A percentile compares a stretch with the other conserved stretches of the same genome.
Evolutionary conservation across 2,797 vertebrate genomes (phyloP).

Genomic region (Siniperca obscura): DNA sequence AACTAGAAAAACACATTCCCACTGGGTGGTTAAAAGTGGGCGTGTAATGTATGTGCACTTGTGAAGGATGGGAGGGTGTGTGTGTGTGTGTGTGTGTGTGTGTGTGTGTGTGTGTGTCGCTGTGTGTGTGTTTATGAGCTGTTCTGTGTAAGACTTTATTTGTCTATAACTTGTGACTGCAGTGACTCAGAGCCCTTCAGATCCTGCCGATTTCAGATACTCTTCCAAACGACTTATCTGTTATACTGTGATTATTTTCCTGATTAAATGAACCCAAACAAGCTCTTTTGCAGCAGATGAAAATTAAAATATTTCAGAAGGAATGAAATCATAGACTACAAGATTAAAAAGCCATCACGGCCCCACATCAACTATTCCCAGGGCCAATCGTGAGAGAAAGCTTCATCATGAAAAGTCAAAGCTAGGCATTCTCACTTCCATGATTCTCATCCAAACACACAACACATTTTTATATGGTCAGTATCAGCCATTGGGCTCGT

Average conservation of each 20-base stretch:
- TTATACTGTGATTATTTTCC: constrained; percentile 69
- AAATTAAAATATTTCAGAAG: constrained; percentile 58
- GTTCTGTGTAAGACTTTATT: constrained; percentile 72
- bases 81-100: constrained; percentile 14
- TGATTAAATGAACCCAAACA: constrained; percentile 67
- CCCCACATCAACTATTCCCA: constrained; percentile 42
- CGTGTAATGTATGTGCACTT: constrained; percentile 64
- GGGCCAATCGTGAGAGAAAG: constrained; percentile 72
- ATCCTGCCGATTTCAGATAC: constrained; percentile 54
- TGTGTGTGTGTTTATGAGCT: constrained; percentile 52
- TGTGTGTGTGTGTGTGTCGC: constrained; percentile 1
- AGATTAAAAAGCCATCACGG: constrained; percentile 47
- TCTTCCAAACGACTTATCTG: constrained; percentile 57
- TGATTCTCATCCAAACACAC: constrained; percentile 81
- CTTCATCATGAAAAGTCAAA: constrained; percentile 73
- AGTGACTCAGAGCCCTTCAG: constrained; percentile 49
- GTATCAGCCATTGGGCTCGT: constrained; percentile 79
- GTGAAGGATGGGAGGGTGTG: constrained; percentile 49
- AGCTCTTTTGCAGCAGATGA: constrained; percentile 29
- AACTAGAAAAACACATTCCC: constrained; percentile 83
- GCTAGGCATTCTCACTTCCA: constrained; percentile 75
- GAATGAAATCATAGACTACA: constrained; percentile 56
- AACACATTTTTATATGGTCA: constrained; percentile 84
- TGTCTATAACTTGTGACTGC: constrained; percentile 63
- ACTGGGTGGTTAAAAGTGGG: constrained; percentile 81